A percentile compares a stretch with the other conserved stretches of the same genome.
Conservation (phyloP, 2,888 invertebrate species). For the Hoplodrina blanda region DNA sequence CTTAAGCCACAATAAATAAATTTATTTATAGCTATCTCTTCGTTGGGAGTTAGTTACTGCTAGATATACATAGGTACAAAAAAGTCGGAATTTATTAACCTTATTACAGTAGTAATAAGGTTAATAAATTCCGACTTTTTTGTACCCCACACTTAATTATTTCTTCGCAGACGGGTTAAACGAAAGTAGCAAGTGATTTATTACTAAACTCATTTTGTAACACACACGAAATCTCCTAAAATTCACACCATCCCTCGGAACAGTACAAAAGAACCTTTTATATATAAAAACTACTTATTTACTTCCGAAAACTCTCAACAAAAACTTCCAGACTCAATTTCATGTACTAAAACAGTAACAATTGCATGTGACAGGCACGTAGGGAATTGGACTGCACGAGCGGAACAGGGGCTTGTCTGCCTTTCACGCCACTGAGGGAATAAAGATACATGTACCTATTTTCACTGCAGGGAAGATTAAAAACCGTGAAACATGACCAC, state of each 20-base stretch:
- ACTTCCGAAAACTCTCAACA: neutral
- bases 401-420: constrained; percentile 3
- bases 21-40: no score
- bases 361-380: constrained; percentile 43
- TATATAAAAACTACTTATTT: constrained; percentile 2
- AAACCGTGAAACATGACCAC: neutral
- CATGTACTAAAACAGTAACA: constrained; percentile 8
- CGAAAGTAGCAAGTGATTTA: neutral
- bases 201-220: neutral
- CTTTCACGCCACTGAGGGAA: neutral
- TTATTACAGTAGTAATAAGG: no score
- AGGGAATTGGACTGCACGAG: constrained; percentile 32
- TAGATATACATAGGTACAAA: neutral
- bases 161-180: neutral
- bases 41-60: no score
- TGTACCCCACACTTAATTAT: neutral
- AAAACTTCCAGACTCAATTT: constrained; percentile 1
- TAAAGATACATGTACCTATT: neutral
- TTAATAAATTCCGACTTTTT: neutral
- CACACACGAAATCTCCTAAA: neutral
- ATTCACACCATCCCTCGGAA: neutral
- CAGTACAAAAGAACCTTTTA: neutral
- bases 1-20: no score
- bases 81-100: no score
- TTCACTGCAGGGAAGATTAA: neutral